Conservation (phyloP, 2,888 invertebrate species). For the Macrophya annulata region DNA sequence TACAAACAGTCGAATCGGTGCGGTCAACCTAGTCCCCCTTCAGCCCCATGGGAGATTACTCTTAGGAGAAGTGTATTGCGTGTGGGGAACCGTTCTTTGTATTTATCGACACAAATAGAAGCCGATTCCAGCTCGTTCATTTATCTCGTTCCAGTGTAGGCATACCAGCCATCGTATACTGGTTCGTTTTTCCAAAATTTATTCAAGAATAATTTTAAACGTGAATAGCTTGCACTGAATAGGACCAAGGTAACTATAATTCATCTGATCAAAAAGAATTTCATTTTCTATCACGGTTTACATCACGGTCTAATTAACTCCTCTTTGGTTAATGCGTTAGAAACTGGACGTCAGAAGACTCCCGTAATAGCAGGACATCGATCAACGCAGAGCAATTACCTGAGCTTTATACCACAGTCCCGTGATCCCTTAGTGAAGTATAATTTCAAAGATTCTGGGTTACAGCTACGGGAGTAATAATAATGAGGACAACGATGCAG, state of each 20-base stretch:
- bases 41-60: slow-evolving; percentile 40
- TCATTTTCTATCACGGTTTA: neutral
- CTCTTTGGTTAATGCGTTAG: slow-evolving; percentile 4
- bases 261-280: neutral
- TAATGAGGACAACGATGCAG: slow-evolving; percentile 25
- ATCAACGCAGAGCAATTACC: slow-evolving; percentile 46
- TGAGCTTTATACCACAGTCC: slow-evolving; percentile 1
- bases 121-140: neutral
- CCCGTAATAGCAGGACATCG: slow-evolving; percentile 31
- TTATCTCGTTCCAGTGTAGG: neutral
- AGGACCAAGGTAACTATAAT: neutral
- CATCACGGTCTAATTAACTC: slow-evolving; percentile 27
- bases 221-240: neutral
- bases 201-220: slow-evolving; percentile 1
- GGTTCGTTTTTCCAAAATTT: slow-evolving; percentile 8
- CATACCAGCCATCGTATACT: neutral
- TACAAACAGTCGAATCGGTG: slow-evolving; percentile 54
- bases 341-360: neutral
- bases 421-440: slow-evolving; percentile 28
- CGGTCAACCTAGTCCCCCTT: slow-evolving; percentile 41
- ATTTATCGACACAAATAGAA: slow-evolving; percentile 42
- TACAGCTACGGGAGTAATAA: slow-evolving; percentile 13
- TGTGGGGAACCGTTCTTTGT: slow-evolving; percentile 18
- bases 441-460: slow-evolving; percentile 35
- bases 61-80: slow-evolving; percentile 18